Percentiles rank a stretch among this genome's conserved stretches.
phyloP scores from a whole-genome alignment of 2,113 vertebrate genomes.

The Australoheros scitulus region DNA sequence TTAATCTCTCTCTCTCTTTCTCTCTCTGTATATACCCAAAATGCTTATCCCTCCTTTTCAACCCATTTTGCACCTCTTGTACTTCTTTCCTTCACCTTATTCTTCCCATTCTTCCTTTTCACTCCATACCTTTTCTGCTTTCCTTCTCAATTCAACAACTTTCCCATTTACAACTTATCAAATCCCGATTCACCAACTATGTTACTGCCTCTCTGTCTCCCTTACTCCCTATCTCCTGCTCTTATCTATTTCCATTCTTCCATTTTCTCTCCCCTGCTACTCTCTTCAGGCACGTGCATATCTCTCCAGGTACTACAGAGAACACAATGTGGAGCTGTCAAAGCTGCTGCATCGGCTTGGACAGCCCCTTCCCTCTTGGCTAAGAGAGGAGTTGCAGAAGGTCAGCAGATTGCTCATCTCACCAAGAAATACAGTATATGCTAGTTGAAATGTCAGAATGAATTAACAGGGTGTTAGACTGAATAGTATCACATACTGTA shows the following conservation, averaged over 20 bases:
- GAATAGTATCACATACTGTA: neutral
- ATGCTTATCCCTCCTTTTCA: neutral
- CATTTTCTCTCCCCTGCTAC: neutral
- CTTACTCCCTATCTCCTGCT: neutral
- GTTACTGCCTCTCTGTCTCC: constrained; percentile 1
- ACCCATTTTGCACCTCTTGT: neutral
- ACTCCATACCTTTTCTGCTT: neutral
- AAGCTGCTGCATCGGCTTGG: constrained; percentile 93
- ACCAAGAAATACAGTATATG: neutral
- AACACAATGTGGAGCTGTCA: constrained; percentile 95
- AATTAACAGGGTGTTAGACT: neutral
- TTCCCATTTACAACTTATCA: neutral
- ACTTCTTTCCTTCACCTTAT: neutral
- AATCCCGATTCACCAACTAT: neutral
- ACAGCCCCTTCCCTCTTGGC: constrained; percentile 94
- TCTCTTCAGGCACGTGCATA: constrained; percentile 87
- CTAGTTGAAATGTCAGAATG: neutral
- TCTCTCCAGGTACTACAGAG: constrained; percentile 94
- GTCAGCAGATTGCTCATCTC: constrained; percentile 80
- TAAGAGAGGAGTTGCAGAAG: constrained; percentile 97
- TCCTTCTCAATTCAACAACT: neutral
- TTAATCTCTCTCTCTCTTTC: constrained; percentile 34
- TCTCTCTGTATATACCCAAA: neutral
- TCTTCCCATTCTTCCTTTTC: neutral
- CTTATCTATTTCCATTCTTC: neutral